Base-by-base conservation (phyloP, 2,113 vertebrate species). In the Toxotes jaculatrix region DNA sequence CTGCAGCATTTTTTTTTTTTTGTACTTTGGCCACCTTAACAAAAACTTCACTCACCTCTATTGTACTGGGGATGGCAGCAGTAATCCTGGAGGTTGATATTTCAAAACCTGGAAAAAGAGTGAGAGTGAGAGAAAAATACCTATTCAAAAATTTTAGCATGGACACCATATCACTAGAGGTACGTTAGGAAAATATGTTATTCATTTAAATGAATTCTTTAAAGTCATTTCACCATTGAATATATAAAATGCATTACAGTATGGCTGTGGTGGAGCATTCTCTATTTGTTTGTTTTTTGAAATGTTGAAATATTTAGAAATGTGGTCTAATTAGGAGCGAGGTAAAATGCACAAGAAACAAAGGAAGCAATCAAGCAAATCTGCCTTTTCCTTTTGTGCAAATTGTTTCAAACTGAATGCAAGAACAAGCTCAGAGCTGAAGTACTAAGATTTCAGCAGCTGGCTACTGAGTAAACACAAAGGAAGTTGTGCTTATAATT, bases 381-480 rank as follows among this genome's bases (percentile, higher is more conserved):
- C 49, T 40, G n/a, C 47, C 17, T 49, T 53, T 17, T 38, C 7
- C 64, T 11, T 53, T 57, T 70, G 16, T 23, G 36, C 7, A 49
- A 65, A 53, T 64, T 64, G 38, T 67, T 49, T 80, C 49, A 65
- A 83, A 75, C 17, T 56, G 31, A 79, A 87, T 63, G n/a, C 62
- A 81, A 87, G 11, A 87, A 82, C 34, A 43, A 14, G 76, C 66
- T 79, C 70, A 67, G 27, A 64, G 51, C 74, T 80, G 21, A 65
- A 79, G 17, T 67, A 21, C 31, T 75, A 36, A 77, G 72, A 36
- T 68, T 72, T n/a, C 9, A 65, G 56, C 55, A 77, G 49, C 47
- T 60, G 57, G 19, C 60, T 60, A 59, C 43, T 31, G 55, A 72
- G 68, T 56, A 65, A 71, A 62, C 47, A 78, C 42, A 76, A 51